Evolutionary conservation across 2,888 invertebrate species (phyloP), one percentile per base, ranked within the genome.

Genomic region (Tortricodes alternella): DNA sequence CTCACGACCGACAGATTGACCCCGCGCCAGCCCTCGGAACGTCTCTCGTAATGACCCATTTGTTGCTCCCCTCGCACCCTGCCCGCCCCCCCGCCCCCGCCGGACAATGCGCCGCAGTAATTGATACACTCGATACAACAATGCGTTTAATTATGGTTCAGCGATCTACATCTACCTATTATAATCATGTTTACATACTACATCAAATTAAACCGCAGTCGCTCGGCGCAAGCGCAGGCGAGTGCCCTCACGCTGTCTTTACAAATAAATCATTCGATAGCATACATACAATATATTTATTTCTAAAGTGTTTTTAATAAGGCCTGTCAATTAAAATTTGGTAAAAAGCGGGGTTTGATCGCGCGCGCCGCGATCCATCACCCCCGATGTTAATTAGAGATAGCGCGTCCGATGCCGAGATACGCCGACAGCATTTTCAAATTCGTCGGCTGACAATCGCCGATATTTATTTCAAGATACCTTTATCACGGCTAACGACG

Each of bases 371-470:
- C 68, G 62, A 78, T 77, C 78, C 77, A 78, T 77, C 78, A 77
- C 70, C 39, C 63, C 37, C 74, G 84, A 83, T 83, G 77, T 76
- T 83, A 78, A 82, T 83, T 82, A 83, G 73, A 83, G 84, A 84
- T 83, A 83, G 71, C 67, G 70, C 65, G 52, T n/a, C 51, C 59
- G 53, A 58, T 56, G 55, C 66, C 27, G 58, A n/a, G 63, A 1
- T 62, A 59, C 61, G 41, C 67, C 67, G 68, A 74, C 79, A 73
- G 76, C 76, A 74, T 71, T 75, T 74, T 78, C 70, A 65, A 79
- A 80, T 79, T 77, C 78, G 81, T 76, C 74, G 74, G 67, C 74
- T 73, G 76, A 73, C 73, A 65, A 67, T 67, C 64, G 61, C 70
- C 75, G 78, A 78, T 80, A 73, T 71, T 69, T 69, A 70, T 72